Evolutionary conservation across 2,888 invertebrate genomes (phyloP), one percentile per base, ranked within the genome.

Genomic region (Yponomeuta plumbellus): DNA sequence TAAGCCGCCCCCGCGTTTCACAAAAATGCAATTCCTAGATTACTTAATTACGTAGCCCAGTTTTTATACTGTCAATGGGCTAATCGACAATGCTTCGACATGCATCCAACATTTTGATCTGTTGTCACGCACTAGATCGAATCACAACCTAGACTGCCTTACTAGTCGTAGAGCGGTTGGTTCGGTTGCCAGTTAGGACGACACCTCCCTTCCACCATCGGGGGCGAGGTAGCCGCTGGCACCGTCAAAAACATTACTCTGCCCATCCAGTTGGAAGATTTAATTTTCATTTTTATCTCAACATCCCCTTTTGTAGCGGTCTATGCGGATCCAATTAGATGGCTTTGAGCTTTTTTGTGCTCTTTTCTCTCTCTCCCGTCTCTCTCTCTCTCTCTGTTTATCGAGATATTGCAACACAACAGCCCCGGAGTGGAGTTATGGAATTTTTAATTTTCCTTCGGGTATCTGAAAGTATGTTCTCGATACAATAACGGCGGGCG

Each of bases 271-370:
- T 79, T 81, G 91, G 91, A 92, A 92, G 91, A 92, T 91, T 92
- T 92, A 91, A 92, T 92, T 92, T 92, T 91, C 91, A 91, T 91
- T 92, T 92, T 92, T 91, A 91, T 91, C 91, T 91, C 86, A 91
- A 90, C 90, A 90, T 88, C 86, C 89, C 86, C 84, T 89, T 92
- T 92, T 91, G 91, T 90, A 89, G 90, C 84, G 90, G 90, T 88
- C 83, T 83, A 80, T 85, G 84, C 80, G 88, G 88, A 88, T 90
- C 90, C 90, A 90, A 90, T 90, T 90, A 90, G 88, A 85, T 83
- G 75, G 87, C 88, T 90, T 88, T 88, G 89, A 85, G 63, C 40
- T 63, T 44, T 63, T 63, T 63, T 61, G 1, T 61, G 1, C 44
- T 17, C 44, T 13, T n/a, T 5, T 52, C 44, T 52, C 44, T 52